These are phyloP conservation scores for Caenorhabditis doughertyi DNA, from an alignment of 2,888 invertebrate species.

Conservation along the genomic window DNA sequence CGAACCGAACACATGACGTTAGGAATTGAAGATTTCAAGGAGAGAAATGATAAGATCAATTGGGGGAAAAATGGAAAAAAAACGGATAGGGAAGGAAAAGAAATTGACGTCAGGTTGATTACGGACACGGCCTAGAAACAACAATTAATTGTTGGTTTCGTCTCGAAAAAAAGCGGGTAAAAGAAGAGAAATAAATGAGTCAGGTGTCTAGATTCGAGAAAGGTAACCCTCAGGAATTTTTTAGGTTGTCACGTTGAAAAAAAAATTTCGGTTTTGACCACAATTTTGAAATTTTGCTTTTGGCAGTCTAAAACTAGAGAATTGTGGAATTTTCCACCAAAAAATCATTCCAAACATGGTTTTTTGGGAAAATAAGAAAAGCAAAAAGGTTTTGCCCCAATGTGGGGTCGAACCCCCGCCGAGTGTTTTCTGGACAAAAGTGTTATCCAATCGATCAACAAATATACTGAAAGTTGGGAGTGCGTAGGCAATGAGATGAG, in stretches of 20 bases:
- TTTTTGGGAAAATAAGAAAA: not conserved
- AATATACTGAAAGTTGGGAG: not conserved
- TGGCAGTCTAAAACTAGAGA: too few species aligned
- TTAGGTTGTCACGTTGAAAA: too few species aligned
- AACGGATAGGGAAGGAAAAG: not conserved
- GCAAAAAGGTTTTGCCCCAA: not conserved
- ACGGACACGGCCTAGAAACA: not conserved
- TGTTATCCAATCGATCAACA: not conserved
- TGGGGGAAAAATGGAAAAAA: not conserved
- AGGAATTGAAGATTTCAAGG: too few species aligned
- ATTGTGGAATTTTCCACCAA: too few species aligned
- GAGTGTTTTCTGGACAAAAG: not conserved
- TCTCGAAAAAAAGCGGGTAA: too few species aligned
- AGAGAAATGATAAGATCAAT: not conserved
- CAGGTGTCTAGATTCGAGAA: not conserved
- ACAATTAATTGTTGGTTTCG: not conserved
- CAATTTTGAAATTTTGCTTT: too few species aligned
- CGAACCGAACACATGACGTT: constrained; percentile 18
- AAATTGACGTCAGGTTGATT: constrained; percentile 16
- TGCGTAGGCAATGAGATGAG: too few species aligned
- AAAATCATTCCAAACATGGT: not conserved
- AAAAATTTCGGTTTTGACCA: too few species aligned
- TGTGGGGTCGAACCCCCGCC: not conserved
- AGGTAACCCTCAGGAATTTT: too few species aligned
- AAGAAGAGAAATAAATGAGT: not conserved